These are phyloP conservation scores for Odocoileus virginianus DNA, from an alignment of 2,113 vertebrate species.

Conservation along the genomic window DNA sequence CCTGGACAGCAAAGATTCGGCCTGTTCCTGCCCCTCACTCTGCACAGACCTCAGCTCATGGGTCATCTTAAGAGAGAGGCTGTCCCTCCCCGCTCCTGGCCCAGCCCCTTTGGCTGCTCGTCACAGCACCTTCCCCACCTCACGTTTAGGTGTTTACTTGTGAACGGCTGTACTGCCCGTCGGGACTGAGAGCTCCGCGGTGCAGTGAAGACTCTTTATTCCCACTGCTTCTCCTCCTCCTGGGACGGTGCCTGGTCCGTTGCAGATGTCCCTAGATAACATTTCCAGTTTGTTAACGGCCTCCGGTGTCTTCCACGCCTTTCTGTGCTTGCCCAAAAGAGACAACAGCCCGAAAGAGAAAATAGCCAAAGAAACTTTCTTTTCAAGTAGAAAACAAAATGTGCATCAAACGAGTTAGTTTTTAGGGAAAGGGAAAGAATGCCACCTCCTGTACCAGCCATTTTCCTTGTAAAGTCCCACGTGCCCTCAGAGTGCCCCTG, in stretches of 20 bases:
- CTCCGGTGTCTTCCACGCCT: accelerated
- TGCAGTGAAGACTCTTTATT: accelerated
- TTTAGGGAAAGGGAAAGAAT: not conserved
- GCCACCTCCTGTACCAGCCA: accelerated
- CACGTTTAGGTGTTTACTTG: accelerated
- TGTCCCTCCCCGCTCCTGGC: accelerated
- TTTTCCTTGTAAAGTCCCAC: not conserved
- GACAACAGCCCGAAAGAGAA: not conserved
- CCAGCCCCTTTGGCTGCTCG: not conserved
- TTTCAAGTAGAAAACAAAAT: not conserved
- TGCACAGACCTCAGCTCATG: accelerated
- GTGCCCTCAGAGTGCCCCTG: not conserved
- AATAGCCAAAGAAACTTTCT: not conserved
- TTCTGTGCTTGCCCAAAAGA: not conserved
- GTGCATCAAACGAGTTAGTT: not conserved
- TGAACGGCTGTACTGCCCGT: accelerated
- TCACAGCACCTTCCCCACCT: accelerated
- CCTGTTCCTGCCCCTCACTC: not conserved
- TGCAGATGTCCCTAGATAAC: not conserved
- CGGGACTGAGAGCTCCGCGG: accelerated
- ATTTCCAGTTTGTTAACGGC: accelerated
- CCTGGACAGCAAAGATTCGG: not conserved
- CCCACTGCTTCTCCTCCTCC: too few species aligned
- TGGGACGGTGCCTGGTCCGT: not conserved
- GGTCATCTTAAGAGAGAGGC: accelerated